phyloP scores from a whole-genome alignment of 1,140 invertebrate species.

The Phymorhynchus buccinoides region DNA sequence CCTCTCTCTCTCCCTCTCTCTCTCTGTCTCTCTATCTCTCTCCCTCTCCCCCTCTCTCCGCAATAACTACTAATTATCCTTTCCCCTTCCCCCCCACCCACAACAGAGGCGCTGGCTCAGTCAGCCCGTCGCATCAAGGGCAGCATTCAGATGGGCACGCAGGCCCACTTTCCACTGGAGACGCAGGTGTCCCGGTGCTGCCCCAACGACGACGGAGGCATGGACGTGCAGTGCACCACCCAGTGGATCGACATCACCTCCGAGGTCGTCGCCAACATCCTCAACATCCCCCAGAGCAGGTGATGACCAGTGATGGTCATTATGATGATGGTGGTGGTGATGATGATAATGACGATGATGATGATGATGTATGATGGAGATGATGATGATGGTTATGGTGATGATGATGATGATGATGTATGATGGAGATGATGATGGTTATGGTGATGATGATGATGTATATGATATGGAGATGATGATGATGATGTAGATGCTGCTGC shows the following conservation, averaged over 20 bases:
- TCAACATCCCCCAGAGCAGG: slow-evolving; percentile 69
- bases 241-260: slow-evolving; percentile 79
- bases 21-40: too few species aligned
- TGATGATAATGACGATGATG: neutral
- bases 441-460: neutral
- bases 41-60: too few species aligned
- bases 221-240: slow-evolving; percentile 66
- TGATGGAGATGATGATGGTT: neutral
- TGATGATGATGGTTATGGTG: neutral
- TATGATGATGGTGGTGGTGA: too few species aligned
- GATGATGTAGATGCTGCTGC: too few species aligned
- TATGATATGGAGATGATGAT: too few species aligned
- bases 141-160: slow-evolving; percentile 68
- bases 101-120: slow-evolving; percentile 56
- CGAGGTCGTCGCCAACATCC: slow-evolving; percentile 76
- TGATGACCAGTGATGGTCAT: too few species aligned
- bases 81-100: too few species aligned
- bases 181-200: slow-evolving; percentile 67
- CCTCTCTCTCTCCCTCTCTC: neutral
- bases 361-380: neutral
- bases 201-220: slow-evolving; percentile 71
- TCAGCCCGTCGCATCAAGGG: slow-evolving; percentile 66
- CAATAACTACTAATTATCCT: neutral
- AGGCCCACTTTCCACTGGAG: slow-evolving; percentile 75
- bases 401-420: too few species aligned